phyloP scores from a whole-genome alignment of 2,113 vertebrate genomes.

The Nansenia antarctica region DNA sequence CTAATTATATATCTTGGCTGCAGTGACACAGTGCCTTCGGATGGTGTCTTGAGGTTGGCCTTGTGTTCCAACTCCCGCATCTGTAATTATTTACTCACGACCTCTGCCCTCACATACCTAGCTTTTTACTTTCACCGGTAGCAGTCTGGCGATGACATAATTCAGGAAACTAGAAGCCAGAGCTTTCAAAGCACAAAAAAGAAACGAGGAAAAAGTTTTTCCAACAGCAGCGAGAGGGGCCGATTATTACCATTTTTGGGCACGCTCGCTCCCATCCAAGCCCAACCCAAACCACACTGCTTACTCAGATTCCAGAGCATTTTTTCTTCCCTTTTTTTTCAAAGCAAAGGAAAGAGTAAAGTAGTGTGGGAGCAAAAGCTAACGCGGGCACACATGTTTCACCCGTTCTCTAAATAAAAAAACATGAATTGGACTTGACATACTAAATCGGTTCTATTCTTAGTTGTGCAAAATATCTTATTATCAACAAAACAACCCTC shows the following conservation, averaged over 20 bases:
- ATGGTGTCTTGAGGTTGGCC: neutral
- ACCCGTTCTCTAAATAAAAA: neutral
- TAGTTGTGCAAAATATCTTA: no score
- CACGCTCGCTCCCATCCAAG: constrained; percentile 76
- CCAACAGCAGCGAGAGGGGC: constrained; percentile 75
- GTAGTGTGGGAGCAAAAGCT: neutral
- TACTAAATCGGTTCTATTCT: neutral
- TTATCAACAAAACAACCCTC: neutral
- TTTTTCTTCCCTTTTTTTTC: constrained; percentile 54
- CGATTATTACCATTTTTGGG: constrained; percentile 85
- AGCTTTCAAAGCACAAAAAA: constrained; percentile 52
- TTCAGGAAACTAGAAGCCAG: constrained; percentile 68
- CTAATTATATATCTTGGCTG: no score
- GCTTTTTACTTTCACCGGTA: constrained; percentile 54
- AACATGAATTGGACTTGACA: neutral
- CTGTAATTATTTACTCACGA: constrained; percentile 1
- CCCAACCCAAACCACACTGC: constrained; percentile 79
- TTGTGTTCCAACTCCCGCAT: neutral
- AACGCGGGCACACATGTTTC: neutral
- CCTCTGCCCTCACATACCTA: constrained; percentile 31
- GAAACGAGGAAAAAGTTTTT: constrained; percentile 70
- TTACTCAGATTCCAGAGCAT: constrained; percentile 72
- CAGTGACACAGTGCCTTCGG: neutral
- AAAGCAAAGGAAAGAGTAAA: constrained; percentile 52
- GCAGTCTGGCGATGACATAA: constrained; percentile 73